A percentile compares a stretch with the other conserved stretches of the same genome.
These are phyloP conservation scores for Eudorcas thomsonii DNA, from an alignment of 2,113 vertebrate genomes.

Conservation along the genomic window DNA sequence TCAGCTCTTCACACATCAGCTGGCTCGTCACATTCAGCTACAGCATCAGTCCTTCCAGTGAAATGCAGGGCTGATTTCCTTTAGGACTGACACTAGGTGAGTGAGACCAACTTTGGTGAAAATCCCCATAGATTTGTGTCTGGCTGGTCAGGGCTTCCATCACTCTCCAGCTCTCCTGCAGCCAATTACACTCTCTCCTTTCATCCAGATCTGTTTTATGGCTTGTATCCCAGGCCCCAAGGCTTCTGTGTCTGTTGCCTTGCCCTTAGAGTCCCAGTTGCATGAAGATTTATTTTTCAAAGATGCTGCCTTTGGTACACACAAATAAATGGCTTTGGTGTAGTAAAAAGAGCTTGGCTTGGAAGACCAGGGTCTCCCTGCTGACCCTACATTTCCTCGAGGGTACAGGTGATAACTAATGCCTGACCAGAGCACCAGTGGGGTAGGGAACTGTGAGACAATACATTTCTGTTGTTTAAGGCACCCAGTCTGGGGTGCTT, in stretches of 20 bases:
- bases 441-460: not conserved
- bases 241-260: fast-evolving
- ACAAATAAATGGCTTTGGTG: not conserved
- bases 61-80: not conserved
- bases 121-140: not conserved
- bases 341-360: not conserved
- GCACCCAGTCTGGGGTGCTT: fast-evolving
- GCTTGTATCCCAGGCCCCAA: not conserved
- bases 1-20: not conserved
- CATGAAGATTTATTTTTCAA: not conserved
- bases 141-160: not conserved
- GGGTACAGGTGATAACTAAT: fast-evolving
- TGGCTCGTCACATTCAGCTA: not conserved
- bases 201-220: not conserved
- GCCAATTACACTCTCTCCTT: fast-evolving
- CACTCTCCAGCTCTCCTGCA: not conserved
- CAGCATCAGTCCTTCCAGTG: not conserved
- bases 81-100: not conserved
- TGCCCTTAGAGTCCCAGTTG: not conserved
- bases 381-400: not conserved
- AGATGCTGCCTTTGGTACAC: not conserved
- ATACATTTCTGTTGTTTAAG: not conserved
- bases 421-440: fast-evolving
- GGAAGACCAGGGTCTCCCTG: fast-evolving
- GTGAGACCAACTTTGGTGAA: not conserved